Evolutionary conservation across 2,888 invertebrate species (phyloP).

Genomic region (Phortica magna): DNA sequence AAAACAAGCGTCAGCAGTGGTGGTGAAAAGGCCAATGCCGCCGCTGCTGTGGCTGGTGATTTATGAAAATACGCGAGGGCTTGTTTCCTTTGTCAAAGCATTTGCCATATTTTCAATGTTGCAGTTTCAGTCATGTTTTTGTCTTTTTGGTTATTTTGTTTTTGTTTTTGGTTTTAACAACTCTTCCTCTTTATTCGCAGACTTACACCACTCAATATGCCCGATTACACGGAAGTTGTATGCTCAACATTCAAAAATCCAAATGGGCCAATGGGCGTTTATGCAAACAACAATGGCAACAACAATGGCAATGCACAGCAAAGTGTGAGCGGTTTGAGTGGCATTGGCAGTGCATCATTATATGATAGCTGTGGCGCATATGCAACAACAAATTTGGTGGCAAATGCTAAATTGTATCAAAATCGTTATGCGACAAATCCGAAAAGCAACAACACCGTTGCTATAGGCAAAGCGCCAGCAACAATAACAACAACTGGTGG

Average conservation of each 20-base stretch:
- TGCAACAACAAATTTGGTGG: constrained; percentile 78
- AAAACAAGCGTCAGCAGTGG: constrained; percentile 41
- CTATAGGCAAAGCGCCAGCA: constrained; percentile 26
- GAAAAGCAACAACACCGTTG: constrained; percentile 36
- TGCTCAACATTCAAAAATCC: constrained; percentile 78
- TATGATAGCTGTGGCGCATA: constrained; percentile 78
- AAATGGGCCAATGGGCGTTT: constrained; percentile 43
- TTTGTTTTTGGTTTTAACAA: constrained; percentile 34
- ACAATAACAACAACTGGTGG: constrained; percentile 47
- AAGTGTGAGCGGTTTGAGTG: constrained; percentile 49
- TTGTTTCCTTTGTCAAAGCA: constrained; percentile 40
- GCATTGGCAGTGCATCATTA: constrained; percentile 58
- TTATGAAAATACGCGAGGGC: constrained; percentile 55
- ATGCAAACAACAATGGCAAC: constrained; percentile 14
- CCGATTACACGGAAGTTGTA: constrained; percentile 78
- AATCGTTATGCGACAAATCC: constrained; percentile 74
- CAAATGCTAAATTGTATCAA: constrained; percentile 77
- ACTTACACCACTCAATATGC: constrained; percentile 78
- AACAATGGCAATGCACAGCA: constrained; percentile 53
- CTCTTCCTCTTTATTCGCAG: constrained; percentile 58
- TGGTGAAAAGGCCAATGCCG: not conserved
- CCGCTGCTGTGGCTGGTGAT: constrained; percentile 45
- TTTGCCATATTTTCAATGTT: constrained; percentile 55
- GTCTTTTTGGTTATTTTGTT: not conserved
- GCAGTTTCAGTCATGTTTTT: constrained; percentile 39